Conservation (phyloP, 2,797 vertebrate genomes). For the Myripristis murdjan region DNA sequence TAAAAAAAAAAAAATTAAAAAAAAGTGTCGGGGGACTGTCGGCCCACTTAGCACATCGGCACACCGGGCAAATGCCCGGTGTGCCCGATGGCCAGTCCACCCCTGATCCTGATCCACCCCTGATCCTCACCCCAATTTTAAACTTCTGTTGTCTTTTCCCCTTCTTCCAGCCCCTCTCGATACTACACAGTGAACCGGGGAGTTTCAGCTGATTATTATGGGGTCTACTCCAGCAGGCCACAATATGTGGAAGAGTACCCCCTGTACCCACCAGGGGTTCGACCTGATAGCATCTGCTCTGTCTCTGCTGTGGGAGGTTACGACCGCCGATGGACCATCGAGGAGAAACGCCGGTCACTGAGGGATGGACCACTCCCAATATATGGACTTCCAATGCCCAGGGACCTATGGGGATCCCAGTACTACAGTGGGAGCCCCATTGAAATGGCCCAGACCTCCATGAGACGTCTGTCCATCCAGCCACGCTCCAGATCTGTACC, state of each 20-base stretch:
- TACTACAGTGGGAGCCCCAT: slow-evolving; percentile 82
- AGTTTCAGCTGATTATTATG: slow-evolving; percentile 87
- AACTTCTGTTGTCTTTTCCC: not conserved
- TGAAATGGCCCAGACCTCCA: slow-evolving; percentile 85
- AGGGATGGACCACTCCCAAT: slow-evolving; percentile 84
- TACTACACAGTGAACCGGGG: slow-evolving; percentile 88
- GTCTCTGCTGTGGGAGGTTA: slow-evolving; percentile 89
- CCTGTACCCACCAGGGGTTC: slow-evolving; percentile 88
- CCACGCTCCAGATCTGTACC: slow-evolving; percentile 93
- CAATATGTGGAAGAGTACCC: slow-evolving; percentile 92
- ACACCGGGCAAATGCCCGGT: too few relatives aligned
- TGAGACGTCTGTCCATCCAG: slow-evolving; percentile 93
- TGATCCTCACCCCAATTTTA: too few relatives aligned
- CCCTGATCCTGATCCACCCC: too few relatives aligned
- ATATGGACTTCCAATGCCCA: slow-evolving; percentile 54
- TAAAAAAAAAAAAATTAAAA: too few relatives aligned
- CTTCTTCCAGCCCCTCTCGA: slow-evolving; percentile 86
- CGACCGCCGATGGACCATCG: slow-evolving; percentile 89
- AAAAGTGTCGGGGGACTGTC: too few relatives aligned
- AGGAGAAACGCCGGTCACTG: slow-evolving; percentile 90
- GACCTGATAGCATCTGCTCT: slow-evolving; percentile 96
- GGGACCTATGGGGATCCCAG: slow-evolving; percentile 74
- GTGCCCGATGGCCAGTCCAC: too few relatives aligned
- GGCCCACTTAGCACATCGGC: too few relatives aligned
- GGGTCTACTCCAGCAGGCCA: slow-evolving; percentile 86